These are phyloP conservation scores for Neotoma lepida DNA, from an alignment of 2,113 vertebrate genomes.

Conservation along the genomic window DNA sequence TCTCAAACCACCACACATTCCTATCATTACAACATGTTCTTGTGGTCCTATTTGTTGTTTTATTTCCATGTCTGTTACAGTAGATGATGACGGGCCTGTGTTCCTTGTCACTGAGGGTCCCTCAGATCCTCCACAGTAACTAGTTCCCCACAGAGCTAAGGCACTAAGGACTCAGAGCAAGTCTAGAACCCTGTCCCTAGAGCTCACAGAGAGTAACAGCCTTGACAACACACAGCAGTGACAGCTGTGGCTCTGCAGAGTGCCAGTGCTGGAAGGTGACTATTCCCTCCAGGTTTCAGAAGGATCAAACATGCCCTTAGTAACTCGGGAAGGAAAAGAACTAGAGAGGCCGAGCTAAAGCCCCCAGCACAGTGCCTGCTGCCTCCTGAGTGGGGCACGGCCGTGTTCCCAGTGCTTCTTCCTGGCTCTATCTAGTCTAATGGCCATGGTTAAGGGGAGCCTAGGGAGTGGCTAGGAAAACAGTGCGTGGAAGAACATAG, in stretches of 20 bases:
- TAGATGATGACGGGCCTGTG: not conserved
- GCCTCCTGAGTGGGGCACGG: not conserved
- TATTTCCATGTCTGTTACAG: not conserved
- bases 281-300: not conserved
- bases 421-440: not conserved
- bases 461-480: not conserved
- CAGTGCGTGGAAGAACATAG: too few relatives aligned
- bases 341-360: not conserved
- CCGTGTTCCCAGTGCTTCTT: too few relatives aligned
- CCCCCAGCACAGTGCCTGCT: not conserved
- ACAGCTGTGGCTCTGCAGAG: not conserved
- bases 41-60: not conserved
- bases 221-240: not conserved
- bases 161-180: not conserved
- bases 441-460: not conserved
- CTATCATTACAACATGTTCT: not conserved
- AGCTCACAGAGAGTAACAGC: not conserved
- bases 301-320: not conserved
- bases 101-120: not conserved
- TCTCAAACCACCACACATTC: not conserved
- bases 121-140: not conserved
- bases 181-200: not conserved
- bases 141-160: not conserved
- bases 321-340: conserved; percentile 16
- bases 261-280: not conserved